Base-by-base conservation (phyloP, 2,888 invertebrate species). In the Graphium colonna region DNA sequence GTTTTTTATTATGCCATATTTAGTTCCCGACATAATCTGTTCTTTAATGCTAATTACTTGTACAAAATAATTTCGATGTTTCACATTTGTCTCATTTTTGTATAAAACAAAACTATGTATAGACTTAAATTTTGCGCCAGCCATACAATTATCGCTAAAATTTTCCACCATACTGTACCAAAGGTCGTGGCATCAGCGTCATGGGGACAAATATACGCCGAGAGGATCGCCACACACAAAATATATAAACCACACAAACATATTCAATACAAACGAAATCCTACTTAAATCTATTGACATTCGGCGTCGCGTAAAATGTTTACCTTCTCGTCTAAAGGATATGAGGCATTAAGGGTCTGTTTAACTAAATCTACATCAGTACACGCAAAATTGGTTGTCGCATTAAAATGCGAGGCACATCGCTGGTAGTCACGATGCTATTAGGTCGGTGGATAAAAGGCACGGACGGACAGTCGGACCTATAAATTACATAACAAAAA, bases 401-500 rank as follows among this genome's bases (percentile, higher is more conserved):
- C 31, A 53, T 53, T 53, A 49, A 53, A 49, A 53, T 49, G 39
- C 53, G 26, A 21, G 44, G 39, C 48, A 39, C 44, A 33, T 53
- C 44, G 38, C n/a, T 13, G 31, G 48, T 49, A 31, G 48, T 36
- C 31, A 52, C 52, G 47, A 39, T 49, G 48, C 33, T 44, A 48
- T 49, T 49, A 44, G 39, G 49, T 36, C 36, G 48, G 36, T 47
- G 38, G 43, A 47, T 28, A 48, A 33, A 41, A 52, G 47, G 46
- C 28, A 38, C 47, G 12, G 3, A 21, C 21, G 21, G 2, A 21
- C 21, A 21, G 21, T 3, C 21, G 21, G 21, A 21, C 21, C 38
- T 44, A 39, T 40, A 16, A 48, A 42, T 53, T 53, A 53, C 33
- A 44, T 53, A 53, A 53, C 39, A 39, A 42, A 15, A 12, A 12